Evolutionary conservation across 2,113 vertebrate genomes (phyloP), one percentile per base, ranked within the genome.

Genomic region (Gobius niger): DNA sequence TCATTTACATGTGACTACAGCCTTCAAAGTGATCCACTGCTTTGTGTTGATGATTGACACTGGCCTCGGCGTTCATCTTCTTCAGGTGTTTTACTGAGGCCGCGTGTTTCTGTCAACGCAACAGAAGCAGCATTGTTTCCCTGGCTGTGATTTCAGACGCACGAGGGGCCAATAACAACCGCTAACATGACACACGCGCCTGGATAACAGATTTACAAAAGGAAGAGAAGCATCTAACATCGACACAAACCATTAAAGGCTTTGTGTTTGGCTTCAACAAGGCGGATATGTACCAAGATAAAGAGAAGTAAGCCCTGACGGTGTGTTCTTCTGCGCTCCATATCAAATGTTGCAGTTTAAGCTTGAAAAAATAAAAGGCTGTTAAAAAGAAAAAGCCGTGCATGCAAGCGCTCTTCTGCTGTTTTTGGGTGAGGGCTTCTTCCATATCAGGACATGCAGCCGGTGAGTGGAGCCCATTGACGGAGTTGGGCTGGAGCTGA

Each of bases 371-470:
- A 34, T 34, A 34, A 34, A 4, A 34, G 1, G 72, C 57, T 12
- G 52, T 65, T 70, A 14, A 67, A 64, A 68, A 54, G 53, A 64
- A 68, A 54, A 50, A 67, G 42, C 41, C 47, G 47, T 56, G 13
- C 14, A 18, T 64, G 44, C 57, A 49, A 67, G 54, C 51, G 50
- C 64, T 18, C 62, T 61, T 56, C 9, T n/a, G 64, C 63, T 18
- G 69, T 65, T 77, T 74, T 50, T 70, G 62, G 78, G 68, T 71
- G 70, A 67, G 50, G 8, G 52, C 70, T 81, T 75, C 77, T 78
- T 75, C 83, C 85, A 86, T 87, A 87, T 87, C 78, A 78, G 84
- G 80, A 65, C 78, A 83, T 82, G 68, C 24, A 82, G 73, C 65
- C 60, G 67, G 53, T 16, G 70, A 18, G 42, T 70, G 44, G 46